Percentiles rank a stretch among this genome's conserved stretches.
These are phyloP conservation scores for Drosophila pseudoobscura DNA, from an alignment of 1,140 invertebrate genomes.

Conservation along the genomic window DNA sequence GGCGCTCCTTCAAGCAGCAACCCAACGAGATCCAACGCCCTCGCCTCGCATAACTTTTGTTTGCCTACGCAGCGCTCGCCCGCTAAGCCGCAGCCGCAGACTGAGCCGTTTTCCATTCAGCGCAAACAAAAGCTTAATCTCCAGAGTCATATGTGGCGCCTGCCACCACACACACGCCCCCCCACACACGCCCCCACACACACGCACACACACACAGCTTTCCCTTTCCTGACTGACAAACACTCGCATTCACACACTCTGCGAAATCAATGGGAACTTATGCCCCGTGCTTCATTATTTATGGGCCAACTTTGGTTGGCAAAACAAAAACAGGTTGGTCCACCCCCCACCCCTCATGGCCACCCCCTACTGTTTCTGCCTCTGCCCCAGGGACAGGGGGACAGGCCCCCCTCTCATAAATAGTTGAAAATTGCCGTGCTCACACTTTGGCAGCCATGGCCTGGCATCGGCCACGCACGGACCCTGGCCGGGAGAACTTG, in stretches of 20 bases:
- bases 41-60: slow-evolving; percentile 36
- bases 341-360: neutral
- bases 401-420: slow-evolving; percentile 55
- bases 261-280: slow-evolving; percentile 74
- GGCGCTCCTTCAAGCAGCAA: slow-evolving; percentile 4
- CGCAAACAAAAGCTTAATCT: slow-evolving; percentile 80
- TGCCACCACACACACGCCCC: slow-evolving; percentile 16
- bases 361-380: slow-evolving; percentile 1
- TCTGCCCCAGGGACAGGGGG: slow-evolving; percentile 1
- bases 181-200: slow-evolving; percentile 20
- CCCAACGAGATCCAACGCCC: too few species aligned
- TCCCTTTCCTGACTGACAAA: slow-evolving; percentile 8
- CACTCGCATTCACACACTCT: slow-evolving; percentile 42
- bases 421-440: slow-evolving; percentile 66
- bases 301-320: slow-evolving; percentile 65
- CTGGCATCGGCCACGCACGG: neutral
- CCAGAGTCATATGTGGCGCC: slow-evolving; percentile 68
- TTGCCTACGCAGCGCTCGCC: slow-evolving; percentile 55
- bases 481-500: too few species aligned
- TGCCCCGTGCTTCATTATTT: slow-evolving; percentile 70
- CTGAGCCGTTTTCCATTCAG: slow-evolving; percentile 50
- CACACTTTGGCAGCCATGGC: slow-evolving; percentile 48
- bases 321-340: slow-evolving; percentile 47
- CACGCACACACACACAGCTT: slow-evolving; percentile 10
- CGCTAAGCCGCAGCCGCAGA: slow-evolving; percentile 71